Conservation (phyloP, 1,140 invertebrate species). For the Drosophila pruinosa region DNA sequence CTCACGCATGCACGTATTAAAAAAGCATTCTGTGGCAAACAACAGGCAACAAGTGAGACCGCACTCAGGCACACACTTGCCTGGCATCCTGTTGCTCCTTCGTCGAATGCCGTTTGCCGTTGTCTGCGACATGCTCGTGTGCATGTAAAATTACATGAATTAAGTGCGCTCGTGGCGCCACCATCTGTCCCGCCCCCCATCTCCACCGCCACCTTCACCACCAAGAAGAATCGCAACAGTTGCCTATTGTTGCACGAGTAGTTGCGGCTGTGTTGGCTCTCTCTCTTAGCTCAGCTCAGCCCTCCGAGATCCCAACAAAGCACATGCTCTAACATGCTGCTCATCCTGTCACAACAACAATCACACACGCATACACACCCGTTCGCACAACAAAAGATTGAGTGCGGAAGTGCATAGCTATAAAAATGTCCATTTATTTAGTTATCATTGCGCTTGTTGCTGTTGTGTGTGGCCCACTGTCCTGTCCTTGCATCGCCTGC, state of each 20-base stretch:
- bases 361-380: neutral
- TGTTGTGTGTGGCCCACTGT: constrained; percentile 45
- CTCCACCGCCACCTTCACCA: neutral
- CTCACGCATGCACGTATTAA: constrained; percentile 22
- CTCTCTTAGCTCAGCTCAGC: constrained; percentile 12
- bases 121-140: constrained; percentile 52
- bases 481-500: constrained; percentile 7
- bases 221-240: constrained; percentile 13
- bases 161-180: constrained; percentile 65
- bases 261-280: constrained; percentile 23
- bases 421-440: constrained; percentile 82
- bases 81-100: constrained; percentile 69
- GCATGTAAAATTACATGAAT: constrained; percentile 80
- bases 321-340: constrained; percentile 71
- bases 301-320: constrained; percentile 52
- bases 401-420: constrained; percentile 81
- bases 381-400: constrained; percentile 69
- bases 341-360: constrained; percentile 55
- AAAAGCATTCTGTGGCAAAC: constrained; percentile 38
- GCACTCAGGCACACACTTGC: constrained; percentile 53
- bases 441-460: constrained; percentile 81
- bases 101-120: constrained; percentile 30
- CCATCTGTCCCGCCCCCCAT: neutral
- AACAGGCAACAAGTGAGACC: constrained; percentile 73
- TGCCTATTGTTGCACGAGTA: constrained; percentile 52